phyloP scores from a whole-genome alignment of 1,140 invertebrate genomes.

The Hylaeus volcanicus region DNA sequence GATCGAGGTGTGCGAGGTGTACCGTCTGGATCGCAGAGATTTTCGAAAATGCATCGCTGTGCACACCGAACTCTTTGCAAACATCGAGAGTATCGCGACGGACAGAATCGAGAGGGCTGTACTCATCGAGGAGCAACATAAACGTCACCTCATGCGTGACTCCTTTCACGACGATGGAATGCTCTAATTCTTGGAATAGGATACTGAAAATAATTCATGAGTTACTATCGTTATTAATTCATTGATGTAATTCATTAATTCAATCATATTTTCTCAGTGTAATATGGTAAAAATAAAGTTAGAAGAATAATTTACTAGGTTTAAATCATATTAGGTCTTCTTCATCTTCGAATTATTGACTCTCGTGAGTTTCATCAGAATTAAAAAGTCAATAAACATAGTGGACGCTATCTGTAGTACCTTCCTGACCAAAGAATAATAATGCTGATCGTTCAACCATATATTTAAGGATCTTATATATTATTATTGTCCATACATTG shows the following conservation, averaged over 20 bases:
- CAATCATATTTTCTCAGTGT: too few relatives aligned
- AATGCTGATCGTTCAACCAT: conserved; percentile 63
- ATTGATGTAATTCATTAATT: too few relatives aligned
- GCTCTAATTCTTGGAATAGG: too few relatives aligned
- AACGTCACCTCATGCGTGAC: conserved; percentile 52
- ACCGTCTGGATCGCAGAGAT: conserved; percentile 76
- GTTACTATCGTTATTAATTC: too few relatives aligned
- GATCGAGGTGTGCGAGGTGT: conserved; percentile 75
- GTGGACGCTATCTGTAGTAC: too few relatives aligned
- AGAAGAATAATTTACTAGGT: too few relatives aligned
- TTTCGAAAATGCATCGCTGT: conserved; percentile 78
- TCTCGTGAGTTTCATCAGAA: background rate
- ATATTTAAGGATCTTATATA: conserved; percentile 76
- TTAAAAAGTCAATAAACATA: too few relatives aligned
- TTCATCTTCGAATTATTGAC: too few relatives aligned
- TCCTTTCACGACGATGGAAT: conserved; percentile 22
- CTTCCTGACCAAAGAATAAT: conserved; percentile 39
- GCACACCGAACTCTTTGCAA: conserved; percentile 70
- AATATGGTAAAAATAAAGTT: too few relatives aligned
- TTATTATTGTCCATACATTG: conserved; percentile 79
- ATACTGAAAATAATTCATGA: background rate
- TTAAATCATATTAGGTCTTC: too few relatives aligned
- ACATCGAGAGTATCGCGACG: conserved; percentile 72
- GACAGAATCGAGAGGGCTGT: conserved; percentile 71
- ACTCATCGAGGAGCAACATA: conserved; percentile 72